phyloP scores from a whole-genome alignment of 2,113 vertebrate genomes.

The Myotis lucifugus region DNA sequence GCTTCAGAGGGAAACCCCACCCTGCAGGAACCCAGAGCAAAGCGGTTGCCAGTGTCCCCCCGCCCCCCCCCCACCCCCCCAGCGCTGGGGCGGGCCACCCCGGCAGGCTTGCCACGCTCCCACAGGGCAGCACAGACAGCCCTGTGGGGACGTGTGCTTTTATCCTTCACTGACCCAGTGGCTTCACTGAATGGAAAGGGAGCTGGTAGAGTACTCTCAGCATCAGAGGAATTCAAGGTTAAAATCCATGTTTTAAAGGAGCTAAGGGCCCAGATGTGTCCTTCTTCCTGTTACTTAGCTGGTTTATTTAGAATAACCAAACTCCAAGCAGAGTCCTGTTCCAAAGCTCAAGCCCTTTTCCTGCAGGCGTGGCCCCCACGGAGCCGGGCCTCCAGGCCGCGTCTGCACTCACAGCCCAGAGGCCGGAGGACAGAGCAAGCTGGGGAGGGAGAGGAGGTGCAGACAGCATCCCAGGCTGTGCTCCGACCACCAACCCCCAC shows the following conservation, averaged over 20 bases:
- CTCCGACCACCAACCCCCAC: not conserved
- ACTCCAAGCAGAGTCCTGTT: no score
- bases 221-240: not conserved
- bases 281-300: not conserved
- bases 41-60: not conserved
- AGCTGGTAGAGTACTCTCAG: not conserved
- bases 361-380: rapidly evolving
- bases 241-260: not conserved
- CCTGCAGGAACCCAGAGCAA: not conserved
- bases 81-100: not conserved
- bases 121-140: not conserved
- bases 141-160: not conserved
- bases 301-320: not conserved
- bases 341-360: not conserved
- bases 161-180: not conserved
- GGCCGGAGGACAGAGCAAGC: not conserved
- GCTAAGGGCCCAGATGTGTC: not conserved
- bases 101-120: not conserved
- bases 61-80: no score
- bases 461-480: not conserved
- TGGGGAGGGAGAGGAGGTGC: not conserved
- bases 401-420: not conserved
- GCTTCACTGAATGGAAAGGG: not conserved
- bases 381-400: not conserved
- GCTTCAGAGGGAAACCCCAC: no score